A percentile compares a stretch with the other conserved stretches of the same genome.
Conservation (phyloP, 1,140 invertebrate species). For the Drosophila navojoa region DNA sequence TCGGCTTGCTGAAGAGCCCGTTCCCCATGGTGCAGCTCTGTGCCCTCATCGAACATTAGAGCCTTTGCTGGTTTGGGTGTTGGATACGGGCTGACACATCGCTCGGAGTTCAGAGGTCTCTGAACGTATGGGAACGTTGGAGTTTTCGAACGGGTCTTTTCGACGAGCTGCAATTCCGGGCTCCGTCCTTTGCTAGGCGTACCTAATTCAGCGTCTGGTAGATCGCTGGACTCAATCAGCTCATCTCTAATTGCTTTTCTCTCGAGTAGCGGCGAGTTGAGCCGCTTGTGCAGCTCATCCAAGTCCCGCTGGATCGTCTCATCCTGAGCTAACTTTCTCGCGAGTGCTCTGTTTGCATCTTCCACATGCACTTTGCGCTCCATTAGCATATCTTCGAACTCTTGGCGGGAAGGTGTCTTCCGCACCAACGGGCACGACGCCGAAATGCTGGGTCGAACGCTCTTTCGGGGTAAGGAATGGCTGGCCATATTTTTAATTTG, state of each 20-base stretch:
- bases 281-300: slow-evolving; percentile 41
- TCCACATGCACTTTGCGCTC: slow-evolving; percentile 53
- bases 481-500: slow-evolving; percentile 10
- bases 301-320: slow-evolving; percentile 49
- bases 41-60: background rate
- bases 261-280: slow-evolving; percentile 52
- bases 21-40: slow-evolving; percentile 84
- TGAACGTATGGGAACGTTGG: slow-evolving; percentile 91
- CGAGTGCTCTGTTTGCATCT: slow-evolving; percentile 34
- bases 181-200: slow-evolving; percentile 18
- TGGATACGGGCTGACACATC: slow-evolving; percentile 85
- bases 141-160: slow-evolving; percentile 88
- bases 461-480: slow-evolving; percentile 41
- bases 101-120: slow-evolving; percentile 76
- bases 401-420: slow-evolving; percentile 58
- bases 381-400: slow-evolving; percentile 67
- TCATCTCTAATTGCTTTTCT: slow-evolving; percentile 4
- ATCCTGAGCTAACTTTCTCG: slow-evolving; percentile 28
- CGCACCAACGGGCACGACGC: slow-evolving; percentile 50
- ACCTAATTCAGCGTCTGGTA: slow-evolving; percentile 10
- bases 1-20: slow-evolving; percentile 86
- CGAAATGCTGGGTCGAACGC: slow-evolving; percentile 47
- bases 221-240: slow-evolving; percentile 19
- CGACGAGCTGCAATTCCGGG: slow-evolving; percentile 54
- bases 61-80: background rate